Conservation (phyloP, 2,888 invertebrate genomes). For the Teleiodes luculella region DNA sequence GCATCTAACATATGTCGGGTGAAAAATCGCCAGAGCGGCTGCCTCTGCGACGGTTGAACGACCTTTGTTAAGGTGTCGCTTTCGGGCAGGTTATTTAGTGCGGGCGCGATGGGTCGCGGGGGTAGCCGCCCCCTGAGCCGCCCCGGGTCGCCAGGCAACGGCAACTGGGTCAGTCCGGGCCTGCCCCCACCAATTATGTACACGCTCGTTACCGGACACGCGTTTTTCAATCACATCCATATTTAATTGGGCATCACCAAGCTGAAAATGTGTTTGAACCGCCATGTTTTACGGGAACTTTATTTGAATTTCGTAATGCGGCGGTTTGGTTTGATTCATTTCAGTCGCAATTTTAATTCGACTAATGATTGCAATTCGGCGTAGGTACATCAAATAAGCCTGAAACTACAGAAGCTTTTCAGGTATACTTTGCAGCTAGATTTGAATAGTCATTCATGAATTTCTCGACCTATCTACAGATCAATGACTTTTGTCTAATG, state of each 20-base stretch:
- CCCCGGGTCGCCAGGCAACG: conserved; percentile 72
- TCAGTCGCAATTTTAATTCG: neutral
- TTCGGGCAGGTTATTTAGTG: conserved; percentile 77
- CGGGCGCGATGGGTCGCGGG: conserved; percentile 34
- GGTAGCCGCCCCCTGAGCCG: conserved; percentile 38
- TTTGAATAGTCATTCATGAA: neutral
- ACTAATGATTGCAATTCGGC: conserved; percentile 2
- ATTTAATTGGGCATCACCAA: conserved; percentile 78
- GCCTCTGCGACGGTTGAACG: conserved; percentile 72
- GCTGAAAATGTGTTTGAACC: conserved; percentile 73
- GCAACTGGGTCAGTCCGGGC: conserved; percentile 77
- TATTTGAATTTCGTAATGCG: conserved; percentile 49
- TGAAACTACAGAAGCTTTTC: no score
- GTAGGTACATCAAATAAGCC: no score
- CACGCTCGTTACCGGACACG: conserved; percentile 79
- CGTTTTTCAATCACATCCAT: conserved; percentile 80
- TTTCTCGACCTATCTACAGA: no score
- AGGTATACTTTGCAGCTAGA: neutral
- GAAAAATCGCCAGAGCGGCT: conserved; percentile 50
- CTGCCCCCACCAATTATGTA: conserved; percentile 77
- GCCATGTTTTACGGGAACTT: conserved; percentile 65
- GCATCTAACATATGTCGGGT: conserved; percentile 28
- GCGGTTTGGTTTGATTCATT: conserved; percentile 15
- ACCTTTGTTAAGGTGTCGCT: conserved; percentile 77
- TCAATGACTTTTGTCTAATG: no score